Conservation (phyloP, 2,797 vertebrate genomes). For the Brachymystax lenok region DNA sequence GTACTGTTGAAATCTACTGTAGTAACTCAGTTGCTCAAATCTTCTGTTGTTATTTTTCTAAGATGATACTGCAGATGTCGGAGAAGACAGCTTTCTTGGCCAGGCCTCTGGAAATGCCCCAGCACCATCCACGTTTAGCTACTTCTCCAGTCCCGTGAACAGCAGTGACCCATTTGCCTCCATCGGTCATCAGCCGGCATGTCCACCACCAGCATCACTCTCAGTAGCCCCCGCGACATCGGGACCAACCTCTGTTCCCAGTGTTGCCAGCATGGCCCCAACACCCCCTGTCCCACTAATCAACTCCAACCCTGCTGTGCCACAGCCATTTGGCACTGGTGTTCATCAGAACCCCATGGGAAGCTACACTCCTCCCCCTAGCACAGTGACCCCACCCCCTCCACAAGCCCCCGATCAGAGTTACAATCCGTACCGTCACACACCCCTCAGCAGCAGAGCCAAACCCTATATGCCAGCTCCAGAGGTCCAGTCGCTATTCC, state of each 20-base stretch:
- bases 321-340: slow-evolving; percentile 62
- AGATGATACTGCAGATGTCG: slow-evolving; percentile 94
- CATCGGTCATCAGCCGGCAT: slow-evolving; percentile 80
- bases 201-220: slow-evolving; percentile 63
- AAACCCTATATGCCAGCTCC: slow-evolving; percentile 90
- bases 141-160: slow-evolving; percentile 86
- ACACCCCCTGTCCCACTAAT: slow-evolving; percentile 64
- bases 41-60: slow-evolving; percentile 30
- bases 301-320: slow-evolving; percentile 56
- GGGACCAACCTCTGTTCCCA: slow-evolving; percentile 58
- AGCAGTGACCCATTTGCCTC: slow-evolving; percentile 88
- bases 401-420: slow-evolving; percentile 76
- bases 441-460: slow-evolving; percentile 84
- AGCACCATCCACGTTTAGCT: slow-evolving; percentile 89
- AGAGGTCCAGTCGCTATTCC: slow-evolving; percentile 82
- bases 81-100: slow-evolving; percentile 96
- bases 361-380: slow-evolving; percentile 77
- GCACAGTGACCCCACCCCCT: slow-evolving; percentile 68
- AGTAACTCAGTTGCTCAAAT: too few species aligned
- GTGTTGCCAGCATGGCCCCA: slow-evolving; percentile 64
- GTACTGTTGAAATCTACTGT: neutral
- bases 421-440: slow-evolving; percentile 94
- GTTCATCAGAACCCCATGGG: slow-evolving; percentile 77
- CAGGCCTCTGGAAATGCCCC: slow-evolving; percentile 81
- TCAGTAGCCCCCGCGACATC: slow-evolving; percentile 58